Evolutionary conservation across 2,888 invertebrate genomes (phyloP), one percentile per base, ranked within the genome.

Genomic region (Zygothrica quintamaculata): DNA sequence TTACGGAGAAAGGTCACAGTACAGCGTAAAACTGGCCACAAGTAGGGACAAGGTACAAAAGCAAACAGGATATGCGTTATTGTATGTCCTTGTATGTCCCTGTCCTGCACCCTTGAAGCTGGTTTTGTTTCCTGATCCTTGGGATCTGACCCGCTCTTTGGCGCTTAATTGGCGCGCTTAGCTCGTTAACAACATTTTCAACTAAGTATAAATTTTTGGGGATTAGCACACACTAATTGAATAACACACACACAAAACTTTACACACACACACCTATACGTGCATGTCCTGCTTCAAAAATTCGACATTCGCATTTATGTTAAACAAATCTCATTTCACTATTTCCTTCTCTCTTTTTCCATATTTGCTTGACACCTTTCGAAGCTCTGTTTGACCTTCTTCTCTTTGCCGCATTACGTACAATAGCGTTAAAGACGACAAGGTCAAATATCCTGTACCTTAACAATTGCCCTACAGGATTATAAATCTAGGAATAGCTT

Each of bases 161-260:
- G 65, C 66, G 72, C 69, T 76, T 84, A 84, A 84, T 85, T 87
- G 88, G 75, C 73, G 75, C 80, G 80, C 88, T 87, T 84, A 84
- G 84, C 86, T 87, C 75, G 87, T 84, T 82, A 85, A 80, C 84
- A 67, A 84, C 55, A 75, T 77, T n/a, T 75, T 72, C 60, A 87
- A 81, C 87, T 81, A 81, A 84, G 86, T 71, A 67, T 66, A 69
- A 42, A 78, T 79, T 79, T n/a, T 60, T 65, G 68, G 67, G 58
- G 58, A 44, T 56, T 65, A n/a, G n/a, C n/a, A n/a, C 53, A 37
- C 59, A 66, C 84, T 81, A 86, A 81, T 81, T 81, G 71, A 84
- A 77, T 81, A 76, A 86, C 68, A 66, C 62, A 48, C 68, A 78
- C n/a, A n/a, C n/a, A 52, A 22, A 29, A 22, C 15, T n/a, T n/a